Evolutionary conservation across 1,140 invertebrate species (phyloP).

Genomic region (Halictus rubicundus): DNA sequence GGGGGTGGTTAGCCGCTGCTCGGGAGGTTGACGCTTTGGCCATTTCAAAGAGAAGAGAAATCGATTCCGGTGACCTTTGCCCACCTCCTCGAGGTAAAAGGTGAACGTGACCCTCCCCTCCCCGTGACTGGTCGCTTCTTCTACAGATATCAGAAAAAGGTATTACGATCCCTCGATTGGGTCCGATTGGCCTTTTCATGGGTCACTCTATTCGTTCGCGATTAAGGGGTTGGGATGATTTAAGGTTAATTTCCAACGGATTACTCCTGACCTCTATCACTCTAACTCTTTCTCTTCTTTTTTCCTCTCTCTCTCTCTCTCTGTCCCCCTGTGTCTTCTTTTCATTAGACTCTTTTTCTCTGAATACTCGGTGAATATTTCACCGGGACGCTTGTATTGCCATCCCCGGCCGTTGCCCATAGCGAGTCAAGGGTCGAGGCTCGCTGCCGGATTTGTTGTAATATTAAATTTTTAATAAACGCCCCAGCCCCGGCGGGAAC

Average conservation of each 20-base stretch:
- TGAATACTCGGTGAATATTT: slow-evolving; percentile 26
- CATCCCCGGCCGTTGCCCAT: neutral
- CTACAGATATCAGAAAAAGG: slow-evolving; percentile 59
- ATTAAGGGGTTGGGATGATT: slow-evolving; percentile 62
- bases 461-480: slow-evolving; percentile 48
- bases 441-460: slow-evolving; percentile 27
- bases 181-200: slow-evolving; percentile 65
- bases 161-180: slow-evolving; percentile 67
- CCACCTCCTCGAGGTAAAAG: slow-evolving; percentile 40
- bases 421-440: neutral
- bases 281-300: too few relatives aligned
- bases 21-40: slow-evolving; percentile 39
- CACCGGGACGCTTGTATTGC: slow-evolving; percentile 6
- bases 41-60: slow-evolving; percentile 56
- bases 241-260: slow-evolving; percentile 68
- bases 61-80: slow-evolving; percentile 60
- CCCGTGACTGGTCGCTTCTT: slow-evolving; percentile 53
- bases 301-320: too few relatives aligned
- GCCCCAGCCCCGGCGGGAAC: neutral
- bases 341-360: slow-evolving; percentile 4
- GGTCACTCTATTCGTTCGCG: slow-evolving; percentile 49
- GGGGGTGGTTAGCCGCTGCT: neutral
- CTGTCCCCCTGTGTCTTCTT: neutral
- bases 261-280: slow-evolving; percentile 42
- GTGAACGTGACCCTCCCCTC: slow-evolving; percentile 18